These are phyloP conservation scores for Micrasema longulum DNA, from an alignment of 1,140 invertebrate species.

Conservation along the genomic window DNA sequence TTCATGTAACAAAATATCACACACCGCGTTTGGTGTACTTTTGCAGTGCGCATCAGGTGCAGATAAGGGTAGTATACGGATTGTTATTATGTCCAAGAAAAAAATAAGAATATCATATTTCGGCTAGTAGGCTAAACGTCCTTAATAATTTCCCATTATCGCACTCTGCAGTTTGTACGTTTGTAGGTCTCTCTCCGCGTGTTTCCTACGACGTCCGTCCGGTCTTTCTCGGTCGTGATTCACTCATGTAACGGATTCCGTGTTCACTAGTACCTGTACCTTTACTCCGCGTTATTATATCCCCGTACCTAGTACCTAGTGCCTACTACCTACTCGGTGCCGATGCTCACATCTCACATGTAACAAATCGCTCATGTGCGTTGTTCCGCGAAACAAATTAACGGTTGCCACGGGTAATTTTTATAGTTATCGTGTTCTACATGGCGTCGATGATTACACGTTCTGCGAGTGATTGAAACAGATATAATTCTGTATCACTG, in stretches of 20 bases:
- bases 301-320: no score
- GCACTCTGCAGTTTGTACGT: no score
- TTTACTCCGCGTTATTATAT: no score
- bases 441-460: slow-evolving; percentile 22
- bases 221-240: slow-evolving; percentile 15
- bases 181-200: neutral
- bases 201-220: neutral
- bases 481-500: slow-evolving; percentile 5
- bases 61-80: no score
- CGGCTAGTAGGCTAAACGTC: no score
- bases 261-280: slow-evolving; percentile 2
- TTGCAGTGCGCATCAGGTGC: no score
- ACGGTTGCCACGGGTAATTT: slow-evolving; percentile 35
- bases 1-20: no score
- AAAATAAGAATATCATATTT: no score
- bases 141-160: no score
- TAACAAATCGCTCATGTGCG: slow-evolving; percentile 25
- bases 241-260: slow-evolving; percentile 19
- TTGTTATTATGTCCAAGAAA: no score
- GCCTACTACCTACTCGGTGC: no score
- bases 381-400: slow-evolving; percentile 31
- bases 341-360: slow-evolving; percentile 24
- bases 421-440: slow-evolving; percentile 35
- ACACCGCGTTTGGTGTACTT: no score
- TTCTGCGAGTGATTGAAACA: slow-evolving; percentile 18